Base-by-base conservation (phyloP, 2,797 vertebrate genomes). In the Lithobates pipiens region DNA sequence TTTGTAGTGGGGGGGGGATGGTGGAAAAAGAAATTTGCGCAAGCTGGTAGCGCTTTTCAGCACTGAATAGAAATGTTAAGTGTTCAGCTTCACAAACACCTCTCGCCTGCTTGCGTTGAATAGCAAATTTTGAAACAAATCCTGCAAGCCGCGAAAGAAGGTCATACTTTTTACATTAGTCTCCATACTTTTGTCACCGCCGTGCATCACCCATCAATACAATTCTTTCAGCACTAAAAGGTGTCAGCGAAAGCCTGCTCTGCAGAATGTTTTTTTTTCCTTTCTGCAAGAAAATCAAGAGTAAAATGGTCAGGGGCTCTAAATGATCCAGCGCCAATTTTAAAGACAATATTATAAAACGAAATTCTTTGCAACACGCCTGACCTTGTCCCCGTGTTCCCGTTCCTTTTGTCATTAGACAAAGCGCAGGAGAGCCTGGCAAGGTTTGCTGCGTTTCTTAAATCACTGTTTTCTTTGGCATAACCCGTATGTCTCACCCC, bases 291-390 rank as follows among this genome's bases (percentile, higher is more conserved):
- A 63, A 78, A 39, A 39, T 39, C 39, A 39, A 39, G 39, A 39
- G 39, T 39, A 10, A 39, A 85, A 78, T 78, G 76, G 76, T 85
- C 76, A 71, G 69, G 16, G 44, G 29, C 39, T 71, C 65, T 63
- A 82, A 82, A 72, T 77, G 85, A 72, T 86, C 78, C 63, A 65
- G 25, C 67, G 16, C 67, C 67, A 81, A 76, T 86, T 82, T 81
- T 44, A 77, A 81, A 77, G 82, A 82, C 79, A 82, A 76, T 82
- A 76, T 86, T 65, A 63, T 82, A 82, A 85, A 86, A 86, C 63
- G 50, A 46, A 46, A 44, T 86, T 71, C 71, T 86, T 63, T 42
- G 23, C 73, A 76, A 42, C 34, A 50, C 39, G 72, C 34, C 69
- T 72, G 79, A 86, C 85, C 85, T 82, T 82, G 84, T 27, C 39